A percentile compares a stretch with the other conserved stretches of the same genome.
phyloP scores from a whole-genome alignment of 1,140 invertebrate species.

The Akabosia matsudoensis region DNA sequence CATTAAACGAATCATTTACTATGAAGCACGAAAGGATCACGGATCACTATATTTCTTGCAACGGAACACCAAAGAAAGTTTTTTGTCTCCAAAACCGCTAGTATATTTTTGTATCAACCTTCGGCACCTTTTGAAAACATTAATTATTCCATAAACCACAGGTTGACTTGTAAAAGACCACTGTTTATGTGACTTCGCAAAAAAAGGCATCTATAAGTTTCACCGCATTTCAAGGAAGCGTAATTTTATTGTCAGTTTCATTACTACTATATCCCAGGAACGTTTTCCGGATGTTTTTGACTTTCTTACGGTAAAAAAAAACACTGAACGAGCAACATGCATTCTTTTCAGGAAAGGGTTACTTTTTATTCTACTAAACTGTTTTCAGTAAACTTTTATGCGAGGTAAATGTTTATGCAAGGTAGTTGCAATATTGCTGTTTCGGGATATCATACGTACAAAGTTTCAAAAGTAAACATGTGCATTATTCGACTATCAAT shows the following conservation, averaged over 20 bases:
- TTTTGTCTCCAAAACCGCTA: no score
- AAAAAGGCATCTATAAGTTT: neutral
- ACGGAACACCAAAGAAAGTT: neutral
- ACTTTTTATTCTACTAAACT: no score
- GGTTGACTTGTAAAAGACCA: neutral
- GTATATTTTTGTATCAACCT: neutral
- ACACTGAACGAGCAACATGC: no score
- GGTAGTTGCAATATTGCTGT: no score
- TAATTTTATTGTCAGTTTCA: conserved; percentile 11
- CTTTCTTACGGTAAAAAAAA: no score
- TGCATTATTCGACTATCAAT: no score
- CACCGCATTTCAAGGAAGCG: conserved; percentile 9
- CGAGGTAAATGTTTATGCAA: no score
- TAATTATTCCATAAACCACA: neutral
- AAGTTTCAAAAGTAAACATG: no score
- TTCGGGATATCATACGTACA: no score
- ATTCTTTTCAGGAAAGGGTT: no score
- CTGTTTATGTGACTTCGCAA: neutral
- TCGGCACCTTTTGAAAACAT: neutral
- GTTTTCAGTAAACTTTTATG: no score
- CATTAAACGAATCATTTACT: neutral
- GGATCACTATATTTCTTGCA: neutral
- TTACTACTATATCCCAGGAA: neutral
- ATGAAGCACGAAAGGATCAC: conserved; percentile 1
- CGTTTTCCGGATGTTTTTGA: no score